Percentiles rank a stretch among this genome's conserved stretches.
These are phyloP conservation scores for Tridacna gigas DNA, from an alignment of 2,888 invertebrate species.

Conservation along the genomic window DNA sequence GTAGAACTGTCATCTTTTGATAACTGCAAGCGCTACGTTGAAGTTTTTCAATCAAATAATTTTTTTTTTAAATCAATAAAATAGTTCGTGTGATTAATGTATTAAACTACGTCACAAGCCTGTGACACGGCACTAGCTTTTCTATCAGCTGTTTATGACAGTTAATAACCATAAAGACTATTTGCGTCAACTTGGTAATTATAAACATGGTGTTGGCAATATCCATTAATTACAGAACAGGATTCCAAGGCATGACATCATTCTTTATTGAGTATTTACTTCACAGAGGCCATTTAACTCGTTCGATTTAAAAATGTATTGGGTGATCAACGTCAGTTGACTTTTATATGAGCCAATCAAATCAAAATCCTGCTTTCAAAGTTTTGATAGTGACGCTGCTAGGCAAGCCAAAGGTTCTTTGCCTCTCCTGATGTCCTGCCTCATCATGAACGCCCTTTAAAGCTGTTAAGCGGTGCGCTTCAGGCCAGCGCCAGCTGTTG, in stretches of 20 bases:
- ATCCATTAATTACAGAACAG: neutral
- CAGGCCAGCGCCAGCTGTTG: too few species aligned
- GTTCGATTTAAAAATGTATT: neutral
- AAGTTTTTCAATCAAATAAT: neutral
- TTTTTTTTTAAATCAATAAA: neutral
- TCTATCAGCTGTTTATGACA: neutral
- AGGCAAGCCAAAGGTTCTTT: neutral
- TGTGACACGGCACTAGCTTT: neutral
- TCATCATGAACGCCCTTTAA: too few species aligned
- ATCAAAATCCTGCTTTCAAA: neutral
- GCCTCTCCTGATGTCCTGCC: too few species aligned
- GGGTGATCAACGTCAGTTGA: neutral
- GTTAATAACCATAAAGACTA: neutral
- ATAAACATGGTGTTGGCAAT: neutral
- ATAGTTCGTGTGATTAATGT: neutral
- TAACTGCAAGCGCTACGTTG: neutral
- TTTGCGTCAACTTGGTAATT: neutral
- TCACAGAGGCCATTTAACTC: neutral
- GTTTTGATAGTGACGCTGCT: neutral
- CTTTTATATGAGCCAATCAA: neutral
- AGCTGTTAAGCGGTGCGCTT: too few species aligned
- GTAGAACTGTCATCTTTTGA: neutral
- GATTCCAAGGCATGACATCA: neutral
- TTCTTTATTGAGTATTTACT: neutral
- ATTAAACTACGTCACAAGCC: neutral